These are phyloP conservation scores for Leptopilina clavipes DNA, from an alignment of 1,140 invertebrate species.

Conservation along the genomic window DNA sequence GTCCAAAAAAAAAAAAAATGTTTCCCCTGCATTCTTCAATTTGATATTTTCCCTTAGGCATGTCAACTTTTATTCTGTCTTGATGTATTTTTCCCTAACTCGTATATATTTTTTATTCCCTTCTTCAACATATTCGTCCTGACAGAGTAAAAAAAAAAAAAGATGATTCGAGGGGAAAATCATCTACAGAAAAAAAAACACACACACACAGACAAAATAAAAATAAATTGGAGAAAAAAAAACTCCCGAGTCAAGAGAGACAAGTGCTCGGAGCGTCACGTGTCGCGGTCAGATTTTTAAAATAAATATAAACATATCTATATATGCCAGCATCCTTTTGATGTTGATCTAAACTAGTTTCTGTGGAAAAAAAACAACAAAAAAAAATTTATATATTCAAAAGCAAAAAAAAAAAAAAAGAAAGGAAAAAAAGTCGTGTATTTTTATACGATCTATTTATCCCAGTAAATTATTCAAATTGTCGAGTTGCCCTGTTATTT, in stretches of 20 bases:
- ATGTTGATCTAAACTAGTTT: not conserved
- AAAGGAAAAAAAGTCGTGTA: not conserved
- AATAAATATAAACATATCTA: slow-evolving; percentile 1
- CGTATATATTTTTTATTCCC: not conserved
- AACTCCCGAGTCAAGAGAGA: not conserved
- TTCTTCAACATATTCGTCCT: not conserved
- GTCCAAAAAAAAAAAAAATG: not conserved
- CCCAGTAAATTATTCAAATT: not conserved
- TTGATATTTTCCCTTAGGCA: not conserved
- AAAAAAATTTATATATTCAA: not conserved
- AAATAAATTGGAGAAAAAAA: not conserved
- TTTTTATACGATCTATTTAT: not conserved
- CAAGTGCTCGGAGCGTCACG: slow-evolving; percentile 16
- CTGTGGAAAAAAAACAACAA: not conserved
- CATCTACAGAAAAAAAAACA: not conserved
- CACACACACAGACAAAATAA: no score
- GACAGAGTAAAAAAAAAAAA: not conserved
- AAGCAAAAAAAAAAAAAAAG: not conserved
- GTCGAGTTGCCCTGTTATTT: not conserved
- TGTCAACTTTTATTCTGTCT: not conserved
- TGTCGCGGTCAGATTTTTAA: not conserved
- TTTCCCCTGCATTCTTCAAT: not conserved
- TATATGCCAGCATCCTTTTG: not conserved
- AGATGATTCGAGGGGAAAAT: not conserved
- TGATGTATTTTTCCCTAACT: not conserved